phyloP scores from a whole-genome alignment of 2,888 invertebrate species.

The Sycophila texana region DNA sequence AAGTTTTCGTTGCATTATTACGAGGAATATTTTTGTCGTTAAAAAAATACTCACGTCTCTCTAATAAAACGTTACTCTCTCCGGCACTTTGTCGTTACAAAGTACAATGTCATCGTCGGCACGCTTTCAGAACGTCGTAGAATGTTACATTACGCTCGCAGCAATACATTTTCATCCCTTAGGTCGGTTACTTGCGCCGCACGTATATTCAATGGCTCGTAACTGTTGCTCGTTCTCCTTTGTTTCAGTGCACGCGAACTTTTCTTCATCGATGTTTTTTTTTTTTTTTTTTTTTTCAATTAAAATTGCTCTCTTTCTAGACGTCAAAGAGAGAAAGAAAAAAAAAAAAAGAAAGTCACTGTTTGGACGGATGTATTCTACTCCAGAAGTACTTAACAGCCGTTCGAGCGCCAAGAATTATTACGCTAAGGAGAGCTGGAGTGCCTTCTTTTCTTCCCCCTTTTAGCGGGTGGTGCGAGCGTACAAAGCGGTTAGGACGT shows the following conservation, averaged over 20 bases:
- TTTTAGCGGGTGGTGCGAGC: neutral
- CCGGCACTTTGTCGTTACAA: slow-evolving; percentile 8
- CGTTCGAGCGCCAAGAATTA: slow-evolving; percentile 18
- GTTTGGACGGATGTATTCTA: slow-evolving; percentile 17
- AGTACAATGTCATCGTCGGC: slow-evolving; percentile 17
- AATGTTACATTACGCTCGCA: neutral
- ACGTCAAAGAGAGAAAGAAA: slow-evolving; percentile 1
- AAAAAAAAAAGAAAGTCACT: neutral
- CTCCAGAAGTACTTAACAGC: neutral
- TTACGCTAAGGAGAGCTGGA: slow-evolving; percentile 7
- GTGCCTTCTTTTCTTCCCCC: neutral
- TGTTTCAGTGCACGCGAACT: slow-evolving; percentile 9
- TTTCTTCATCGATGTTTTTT: neutral
- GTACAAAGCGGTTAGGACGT: neutral
- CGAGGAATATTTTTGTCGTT: too few species aligned
- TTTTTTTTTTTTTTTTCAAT: slow-evolving; percentile 10
- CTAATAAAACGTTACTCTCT: slow-evolving; percentile 13
- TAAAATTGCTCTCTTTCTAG: slow-evolving; percentile 10
- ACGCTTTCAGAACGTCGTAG: slow-evolving; percentile 6
- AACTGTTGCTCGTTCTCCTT: slow-evolving; percentile 30
- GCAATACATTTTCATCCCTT: neutral
- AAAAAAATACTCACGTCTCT: neutral
- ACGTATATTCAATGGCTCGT: neutral
- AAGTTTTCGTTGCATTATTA: too few species aligned
- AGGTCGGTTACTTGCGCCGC: neutral